Conservation (phyloP, 2,888 invertebrate genomes). For the Eilema caniola region DNA sequence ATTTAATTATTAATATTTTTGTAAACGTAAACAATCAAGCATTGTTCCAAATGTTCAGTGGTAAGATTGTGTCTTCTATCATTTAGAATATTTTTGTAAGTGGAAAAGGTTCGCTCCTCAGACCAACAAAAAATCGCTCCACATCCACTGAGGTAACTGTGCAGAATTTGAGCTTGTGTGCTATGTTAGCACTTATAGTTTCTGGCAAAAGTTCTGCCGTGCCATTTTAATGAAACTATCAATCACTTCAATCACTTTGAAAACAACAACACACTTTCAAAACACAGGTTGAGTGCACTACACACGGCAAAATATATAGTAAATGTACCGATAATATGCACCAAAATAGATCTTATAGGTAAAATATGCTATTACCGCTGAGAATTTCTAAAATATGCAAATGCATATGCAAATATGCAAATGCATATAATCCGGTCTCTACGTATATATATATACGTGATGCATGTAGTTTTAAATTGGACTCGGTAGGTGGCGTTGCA, state of each 20-base stretch:
- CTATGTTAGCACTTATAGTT: constrained; percentile 27
- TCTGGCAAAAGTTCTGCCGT: constrained; percentile 22
- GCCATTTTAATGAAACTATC: constrained; percentile 10
- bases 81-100: constrained; percentile 32
- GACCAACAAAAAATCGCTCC: constrained; percentile 14
- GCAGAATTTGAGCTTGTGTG: constrained; percentile 23
- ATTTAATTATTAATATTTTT: no score
- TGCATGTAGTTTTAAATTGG: constrained; percentile 11
- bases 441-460: constrained; percentile 1
- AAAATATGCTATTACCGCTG: constrained; percentile 21
- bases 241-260: neutral
- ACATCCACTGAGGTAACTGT: neutral
- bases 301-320: constrained; percentile 12
- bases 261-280: constrained; percentile 8
- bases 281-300: constrained; percentile 12
- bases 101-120: constrained; percentile 27
- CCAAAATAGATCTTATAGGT: constrained; percentile 14
- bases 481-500: constrained; percentile 6
- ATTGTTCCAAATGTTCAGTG: constrained; percentile 14
- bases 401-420: constrained; percentile 8
- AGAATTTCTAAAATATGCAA: constrained; percentile 12
- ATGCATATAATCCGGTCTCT: constrained; percentile 17
- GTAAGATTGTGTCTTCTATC: constrained; percentile 28
- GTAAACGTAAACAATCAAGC: no score
- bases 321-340: constrained; percentile 15